Percentiles rank a stretch among this genome's conserved stretches.
Conservation (phyloP, 2,888 invertebrate genomes). For the Hirtodrosophila cameraria region DNA sequence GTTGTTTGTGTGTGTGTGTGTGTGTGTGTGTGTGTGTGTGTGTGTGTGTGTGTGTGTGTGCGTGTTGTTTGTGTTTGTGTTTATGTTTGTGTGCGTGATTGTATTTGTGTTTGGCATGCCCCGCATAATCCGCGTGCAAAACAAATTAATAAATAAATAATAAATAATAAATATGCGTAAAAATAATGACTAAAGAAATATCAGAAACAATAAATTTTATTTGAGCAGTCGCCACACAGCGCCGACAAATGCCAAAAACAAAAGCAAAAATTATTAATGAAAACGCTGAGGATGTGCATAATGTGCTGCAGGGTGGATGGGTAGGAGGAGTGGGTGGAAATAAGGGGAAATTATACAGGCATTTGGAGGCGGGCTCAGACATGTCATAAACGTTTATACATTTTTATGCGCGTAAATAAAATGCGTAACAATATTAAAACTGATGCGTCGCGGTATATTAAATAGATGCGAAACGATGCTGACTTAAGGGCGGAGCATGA, state of each 20-base stretch:
- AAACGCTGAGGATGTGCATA: conserved; percentile 5
- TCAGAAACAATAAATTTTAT: conserved; percentile 76
- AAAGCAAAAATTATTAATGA: conserved; percentile 54
- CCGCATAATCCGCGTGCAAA: conserved; percentile 62
- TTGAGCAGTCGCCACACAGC: conserved; percentile 62
- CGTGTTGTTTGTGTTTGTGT: conserved; percentile 1
- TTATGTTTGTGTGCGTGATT: background rate
- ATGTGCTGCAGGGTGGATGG: background rate
- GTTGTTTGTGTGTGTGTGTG: conserved; percentile 3
- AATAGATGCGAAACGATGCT: conserved; percentile 43
- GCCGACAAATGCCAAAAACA: conserved; percentile 58
- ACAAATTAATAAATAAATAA: conserved; percentile 70
- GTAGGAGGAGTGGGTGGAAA: background rate
- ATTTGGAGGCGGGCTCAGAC: conserved; percentile 1
- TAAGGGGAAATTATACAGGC: background rate
- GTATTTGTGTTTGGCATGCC: conserved; percentile 13
- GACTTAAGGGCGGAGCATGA: background rate
- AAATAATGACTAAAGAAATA: conserved; percentile 77
- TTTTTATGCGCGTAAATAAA: conserved; percentile 69
- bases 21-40: conserved; percentile 2
- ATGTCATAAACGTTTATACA: conserved; percentile 75
- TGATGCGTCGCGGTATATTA: conserved; percentile 70
- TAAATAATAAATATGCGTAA: conserved; percentile 71
- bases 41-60: conserved; percentile 4
- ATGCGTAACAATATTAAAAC: conserved; percentile 72